Percentiles rank a stretch among this genome's conserved stretches.
phyloP scores from a whole-genome alignment of 2,113 vertebrate species.

The Labeo rohita region DNA sequence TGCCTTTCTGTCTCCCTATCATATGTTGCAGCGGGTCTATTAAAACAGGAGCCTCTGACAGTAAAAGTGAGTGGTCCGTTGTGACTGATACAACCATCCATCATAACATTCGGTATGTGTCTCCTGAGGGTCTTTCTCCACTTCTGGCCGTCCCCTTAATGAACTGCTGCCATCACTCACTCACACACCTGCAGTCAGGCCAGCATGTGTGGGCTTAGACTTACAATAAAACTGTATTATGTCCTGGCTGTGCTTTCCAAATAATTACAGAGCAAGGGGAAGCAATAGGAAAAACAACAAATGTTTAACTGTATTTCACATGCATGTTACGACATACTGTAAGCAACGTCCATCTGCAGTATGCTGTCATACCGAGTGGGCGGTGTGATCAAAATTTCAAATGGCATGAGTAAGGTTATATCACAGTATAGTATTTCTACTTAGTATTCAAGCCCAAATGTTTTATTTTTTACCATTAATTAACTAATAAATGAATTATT shows the following conservation, averaged over 20 bases:
- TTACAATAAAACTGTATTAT: slow-evolving; percentile 44
- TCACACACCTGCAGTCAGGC: slow-evolving; percentile 67
- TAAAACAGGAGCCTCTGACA: slow-evolving; percentile 55
- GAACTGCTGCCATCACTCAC: slow-evolving; percentile 74
- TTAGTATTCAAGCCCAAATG: neutral
- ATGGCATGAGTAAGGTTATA: neutral
- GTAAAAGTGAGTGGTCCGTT: slow-evolving; percentile 59
- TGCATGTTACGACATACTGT: neutral
- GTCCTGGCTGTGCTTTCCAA: slow-evolving; percentile 17
- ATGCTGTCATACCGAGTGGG: neutral
- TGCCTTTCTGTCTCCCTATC: slow-evolving; percentile 27
- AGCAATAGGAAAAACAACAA: slow-evolving; percentile 20
- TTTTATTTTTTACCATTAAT: neutral
- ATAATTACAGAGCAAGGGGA: slow-evolving; percentile 8
- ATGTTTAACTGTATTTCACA: neutral
- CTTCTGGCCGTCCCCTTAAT: slow-evolving; percentile 66
- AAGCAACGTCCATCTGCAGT: neutral
- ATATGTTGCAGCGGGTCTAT: slow-evolving; percentile 39
- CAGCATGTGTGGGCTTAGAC: slow-evolving; percentile 69
- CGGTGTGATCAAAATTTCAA: neutral
- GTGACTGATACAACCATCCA: slow-evolving; percentile 69
- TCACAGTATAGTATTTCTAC: neutral
- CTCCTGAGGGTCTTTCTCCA: slow-evolving; percentile 66
- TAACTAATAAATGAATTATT: neutral
- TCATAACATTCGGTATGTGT: slow-evolving; percentile 73